Conservation (phyloP, 2,113 vertebrate species). For the Pseudonaja textilis region DNA sequence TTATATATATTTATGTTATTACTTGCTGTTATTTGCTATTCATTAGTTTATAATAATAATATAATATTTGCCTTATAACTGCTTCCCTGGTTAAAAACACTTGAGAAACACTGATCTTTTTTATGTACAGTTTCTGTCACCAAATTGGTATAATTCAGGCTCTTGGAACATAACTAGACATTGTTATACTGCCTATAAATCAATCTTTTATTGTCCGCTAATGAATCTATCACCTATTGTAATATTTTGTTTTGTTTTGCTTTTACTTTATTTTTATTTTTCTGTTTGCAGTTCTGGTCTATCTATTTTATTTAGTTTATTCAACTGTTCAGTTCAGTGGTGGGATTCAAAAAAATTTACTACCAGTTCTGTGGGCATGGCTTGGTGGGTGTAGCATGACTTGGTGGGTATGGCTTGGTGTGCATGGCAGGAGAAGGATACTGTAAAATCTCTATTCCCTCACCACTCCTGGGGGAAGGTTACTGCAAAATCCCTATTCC, state of each 20-base stretch:
- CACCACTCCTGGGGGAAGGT: no score
- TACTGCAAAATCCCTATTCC: no score
- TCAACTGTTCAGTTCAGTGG: neutral
- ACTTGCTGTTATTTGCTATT: neutral
- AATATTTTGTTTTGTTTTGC: neutral
- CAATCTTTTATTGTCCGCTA: neutral
- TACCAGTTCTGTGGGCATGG: no score
- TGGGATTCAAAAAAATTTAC: no score
- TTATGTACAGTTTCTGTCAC: neutral
- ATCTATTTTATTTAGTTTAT: neutral
- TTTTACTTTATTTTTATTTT: neutral
- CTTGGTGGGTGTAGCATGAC: no score
- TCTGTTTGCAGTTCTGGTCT: neutral
- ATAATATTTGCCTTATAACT: neutral
- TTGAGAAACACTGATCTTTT: neutral
- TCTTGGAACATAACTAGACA: neutral
- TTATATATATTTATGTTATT: neutral
- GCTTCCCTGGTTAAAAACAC: neutral
- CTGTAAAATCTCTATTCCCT: no score
- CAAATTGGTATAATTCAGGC: neutral
- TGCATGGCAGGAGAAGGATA: no score
- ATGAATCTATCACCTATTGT: neutral
- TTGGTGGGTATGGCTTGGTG: no score
- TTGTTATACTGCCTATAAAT: neutral
- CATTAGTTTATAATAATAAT: neutral